Evolutionary conservation across 2,797 vertebrate genomes (phyloP).

Genomic region (Odontamblyopus lacepedii): DNA sequence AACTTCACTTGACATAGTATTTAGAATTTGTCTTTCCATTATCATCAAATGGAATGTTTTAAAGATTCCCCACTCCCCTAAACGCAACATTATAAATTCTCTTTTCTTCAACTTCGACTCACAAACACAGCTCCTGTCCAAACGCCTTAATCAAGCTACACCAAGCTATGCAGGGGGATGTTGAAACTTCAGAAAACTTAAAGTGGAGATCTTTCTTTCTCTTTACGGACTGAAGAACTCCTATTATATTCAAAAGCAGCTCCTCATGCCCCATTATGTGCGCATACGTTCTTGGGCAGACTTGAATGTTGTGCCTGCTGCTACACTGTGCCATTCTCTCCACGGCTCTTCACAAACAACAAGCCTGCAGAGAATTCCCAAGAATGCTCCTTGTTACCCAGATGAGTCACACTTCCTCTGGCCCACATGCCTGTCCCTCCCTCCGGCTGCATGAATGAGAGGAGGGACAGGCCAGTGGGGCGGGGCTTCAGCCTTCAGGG

Average conservation of each 20-base stretch:
- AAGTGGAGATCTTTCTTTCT: background rate
- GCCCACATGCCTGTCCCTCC: constrained; percentile 72
- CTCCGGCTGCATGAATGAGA: constrained; percentile 78
- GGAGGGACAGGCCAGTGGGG: constrained; percentile 57
- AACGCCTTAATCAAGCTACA: background rate
- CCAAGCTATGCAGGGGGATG: background rate
- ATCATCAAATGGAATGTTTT: too few relatives aligned
- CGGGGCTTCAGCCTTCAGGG: constrained; percentile 59
- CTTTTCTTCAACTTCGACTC: background rate
- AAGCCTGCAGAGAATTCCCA: constrained; percentile 77
- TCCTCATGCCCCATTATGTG: constrained; percentile 48
- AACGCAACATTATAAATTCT: background rate
- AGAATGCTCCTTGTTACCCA: constrained; percentile 80
- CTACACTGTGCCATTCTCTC: constrained; percentile 49
- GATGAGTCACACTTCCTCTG: constrained; percentile 87
- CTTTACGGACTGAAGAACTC: constrained; percentile 60
- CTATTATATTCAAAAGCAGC: constrained; percentile 53
- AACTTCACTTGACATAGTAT: too few relatives aligned
- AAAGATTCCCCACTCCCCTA: too few relatives aligned
- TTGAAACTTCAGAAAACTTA: background rate
- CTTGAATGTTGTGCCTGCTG: constrained; percentile 23
- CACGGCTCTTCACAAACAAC: constrained; percentile 73
- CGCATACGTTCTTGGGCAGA: constrained; percentile 31
- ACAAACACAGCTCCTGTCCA: background rate
- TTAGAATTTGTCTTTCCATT: too few relatives aligned